These are phyloP conservation scores for Nysson spinosus DNA, from an alignment of 2,888 invertebrate species.

Conservation along the genomic window DNA sequence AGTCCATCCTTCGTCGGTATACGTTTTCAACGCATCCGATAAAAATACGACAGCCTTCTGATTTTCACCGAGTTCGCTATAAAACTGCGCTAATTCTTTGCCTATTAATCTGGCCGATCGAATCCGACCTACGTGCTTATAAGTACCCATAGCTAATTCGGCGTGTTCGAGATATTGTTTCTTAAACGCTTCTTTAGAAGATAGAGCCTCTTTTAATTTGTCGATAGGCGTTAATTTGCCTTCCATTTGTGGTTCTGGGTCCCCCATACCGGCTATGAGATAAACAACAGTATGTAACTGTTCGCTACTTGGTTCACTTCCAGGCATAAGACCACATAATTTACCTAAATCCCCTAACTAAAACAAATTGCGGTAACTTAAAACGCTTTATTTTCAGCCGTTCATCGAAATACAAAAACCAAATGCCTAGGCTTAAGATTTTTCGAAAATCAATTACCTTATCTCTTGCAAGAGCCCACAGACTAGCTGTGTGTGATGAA, in stretches of 20 bases:
- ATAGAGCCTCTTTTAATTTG: slow-evolving; percentile 92
- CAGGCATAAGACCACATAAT: slow-evolving; percentile 94
- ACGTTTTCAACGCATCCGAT: slow-evolving; percentile 90
- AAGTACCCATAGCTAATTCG: slow-evolving; percentile 96
- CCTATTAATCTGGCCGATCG: slow-evolving; percentile 94
- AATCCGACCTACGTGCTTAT: slow-evolving; percentile 90
- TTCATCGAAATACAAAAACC: not conserved
- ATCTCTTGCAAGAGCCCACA: slow-evolving; percentile 92
- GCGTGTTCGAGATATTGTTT: slow-evolving; percentile 95
- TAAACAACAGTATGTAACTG: slow-evolving; percentile 94
- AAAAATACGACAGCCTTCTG: slow-evolving; percentile 94
- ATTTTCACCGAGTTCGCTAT: slow-evolving; percentile 90
- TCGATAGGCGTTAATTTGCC: slow-evolving; percentile 85
- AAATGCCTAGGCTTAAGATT: not conserved
- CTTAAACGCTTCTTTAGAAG: slow-evolving; percentile 92
- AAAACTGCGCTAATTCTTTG: slow-evolving; percentile 92
- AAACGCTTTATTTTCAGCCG: not conserved
- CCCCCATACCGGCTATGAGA: slow-evolving; percentile 94
- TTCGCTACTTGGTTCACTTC: slow-evolving; percentile 88
- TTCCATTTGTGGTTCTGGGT: slow-evolving; percentile 79
- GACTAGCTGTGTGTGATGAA: slow-evolving; percentile 90
- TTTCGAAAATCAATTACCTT: slow-evolving; percentile 80
- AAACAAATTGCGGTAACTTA: slow-evolving; percentile 31
- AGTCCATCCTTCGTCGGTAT: slow-evolving; percentile 92
- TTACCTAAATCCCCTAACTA: slow-evolving; percentile 91